Conservation (phyloP, 2,113 vertebrate genomes). For the Pheucticus melanocephalus region DNA sequence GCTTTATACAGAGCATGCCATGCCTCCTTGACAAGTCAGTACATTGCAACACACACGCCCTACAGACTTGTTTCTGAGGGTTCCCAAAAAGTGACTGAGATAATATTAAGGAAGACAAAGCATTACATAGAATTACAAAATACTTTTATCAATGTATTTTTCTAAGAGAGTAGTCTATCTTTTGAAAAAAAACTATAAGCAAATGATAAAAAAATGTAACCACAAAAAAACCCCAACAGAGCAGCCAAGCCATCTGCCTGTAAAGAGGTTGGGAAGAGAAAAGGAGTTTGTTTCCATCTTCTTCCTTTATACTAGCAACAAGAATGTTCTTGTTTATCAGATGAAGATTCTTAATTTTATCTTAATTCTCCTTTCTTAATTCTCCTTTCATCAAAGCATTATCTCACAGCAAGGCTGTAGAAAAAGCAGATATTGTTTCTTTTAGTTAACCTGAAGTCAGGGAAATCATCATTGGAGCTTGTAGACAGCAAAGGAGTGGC, state of each 20-base stretch:
- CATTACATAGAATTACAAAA: not conserved
- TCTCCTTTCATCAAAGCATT: not conserved
- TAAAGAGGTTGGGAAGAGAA: not conserved
- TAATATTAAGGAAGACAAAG: not conserved
- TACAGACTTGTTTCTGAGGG: not conserved
- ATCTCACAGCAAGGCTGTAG: not conserved
- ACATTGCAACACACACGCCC: rapidly evolving
- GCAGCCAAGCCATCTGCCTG: not conserved
- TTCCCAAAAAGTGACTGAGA: not conserved
- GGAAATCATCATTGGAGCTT: not conserved
- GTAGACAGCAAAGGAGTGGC: not conserved
- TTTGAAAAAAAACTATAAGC: not conserved
- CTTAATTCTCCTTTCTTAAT: no score
- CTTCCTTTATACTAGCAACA: not conserved
- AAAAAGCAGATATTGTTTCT: not conserved
- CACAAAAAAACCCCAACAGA: rapidly evolving
- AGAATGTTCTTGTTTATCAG: not conserved
- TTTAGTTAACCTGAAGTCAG: not conserved
- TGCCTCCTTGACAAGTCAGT: not conserved
- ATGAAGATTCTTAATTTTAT: not conserved
- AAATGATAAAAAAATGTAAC: not conserved
- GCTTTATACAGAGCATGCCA: not conserved
- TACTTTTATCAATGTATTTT: not conserved
- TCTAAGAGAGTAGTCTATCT: not conserved
- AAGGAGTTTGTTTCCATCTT: not conserved